Percentiles rank a stretch among this genome's conserved stretches.
phyloP scores from a whole-genome alignment of 2,113 vertebrate species.

The Smithornis capensis region DNA sequence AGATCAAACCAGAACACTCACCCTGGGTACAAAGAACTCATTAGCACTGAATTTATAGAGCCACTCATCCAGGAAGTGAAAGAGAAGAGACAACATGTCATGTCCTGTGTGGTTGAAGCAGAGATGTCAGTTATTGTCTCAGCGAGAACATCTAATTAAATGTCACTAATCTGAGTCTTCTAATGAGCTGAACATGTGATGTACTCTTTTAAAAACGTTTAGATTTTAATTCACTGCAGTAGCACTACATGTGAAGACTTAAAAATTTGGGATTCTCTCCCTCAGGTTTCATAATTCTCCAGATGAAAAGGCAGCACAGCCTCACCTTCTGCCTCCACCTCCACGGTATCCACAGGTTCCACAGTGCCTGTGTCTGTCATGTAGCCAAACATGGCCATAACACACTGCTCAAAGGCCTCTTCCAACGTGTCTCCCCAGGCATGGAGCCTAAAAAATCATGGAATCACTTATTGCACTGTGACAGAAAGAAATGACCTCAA shows the following conservation, averaged over 20 bases:
- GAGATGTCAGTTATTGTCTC: not conserved
- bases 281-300: not conserved
- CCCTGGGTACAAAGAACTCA: constrained; percentile 91
- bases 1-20: constrained; percentile 52
- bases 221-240: not conserved
- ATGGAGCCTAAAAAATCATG: constrained; percentile 79
- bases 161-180: too few relatives aligned
- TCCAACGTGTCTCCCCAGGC: constrained; percentile 92
- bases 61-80: constrained; percentile 95
- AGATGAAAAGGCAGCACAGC: rapidly evolving
- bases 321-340: constrained; percentile 89
- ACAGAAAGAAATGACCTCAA: too few relatives aligned
- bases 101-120: constrained; percentile 76
- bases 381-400: constrained; percentile 98
- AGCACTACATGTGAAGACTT: not conserved
- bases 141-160: not conserved
- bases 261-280: not conserved
- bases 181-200: too few relatives aligned
- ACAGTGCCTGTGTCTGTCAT: constrained; percentile 96
- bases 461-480: not conserved
- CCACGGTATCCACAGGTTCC: constrained; percentile 84
- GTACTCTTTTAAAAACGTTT: too few relatives aligned
- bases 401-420: constrained; percentile 95
- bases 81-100: constrained; percentile 92
- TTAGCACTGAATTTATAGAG: constrained; percentile 95